A percentile compares a stretch with the other conserved stretches of the same genome.
Conservation (phyloP, 2,797 vertebrate genomes). For the Paedocypris micromegethes region DNA sequence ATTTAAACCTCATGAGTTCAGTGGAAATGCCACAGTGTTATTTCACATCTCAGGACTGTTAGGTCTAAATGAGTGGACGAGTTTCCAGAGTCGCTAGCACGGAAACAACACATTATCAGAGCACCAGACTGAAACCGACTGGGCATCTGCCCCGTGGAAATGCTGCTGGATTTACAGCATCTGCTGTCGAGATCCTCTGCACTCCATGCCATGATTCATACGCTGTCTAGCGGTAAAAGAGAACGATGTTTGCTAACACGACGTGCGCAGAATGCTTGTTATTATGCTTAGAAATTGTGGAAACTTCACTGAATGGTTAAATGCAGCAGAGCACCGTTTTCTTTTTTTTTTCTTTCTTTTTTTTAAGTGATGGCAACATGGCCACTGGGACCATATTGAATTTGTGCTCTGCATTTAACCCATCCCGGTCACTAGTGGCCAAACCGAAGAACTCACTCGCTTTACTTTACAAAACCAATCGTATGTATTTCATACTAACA, state of each 20-base stretch:
- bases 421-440: no score
- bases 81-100: slow-evolving; percentile 57
- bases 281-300: no score
- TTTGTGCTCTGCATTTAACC: no score
- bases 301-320: no score
- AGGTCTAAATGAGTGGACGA: slow-evolving; percentile 42
- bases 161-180: slow-evolving; percentile 68
- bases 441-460: no score
- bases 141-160: slow-evolving; percentile 64
- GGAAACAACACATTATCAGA: slow-evolving; percentile 64
- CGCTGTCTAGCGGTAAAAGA: slow-evolving; percentile 38
- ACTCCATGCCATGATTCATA: slow-evolving; percentile 56
- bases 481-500: no score
- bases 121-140: slow-evolving; percentile 68
- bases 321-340: no score
- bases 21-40: slow-evolving; percentile 42
- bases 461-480: no score
- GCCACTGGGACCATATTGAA: no score
- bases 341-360: no score
- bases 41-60: slow-evolving; percentile 55
- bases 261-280: slow-evolving; percentile 2
- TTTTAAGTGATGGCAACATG: no score
- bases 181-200: slow-evolving; percentile 58
- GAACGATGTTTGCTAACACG: slow-evolving; percentile 37
- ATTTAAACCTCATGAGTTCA: slow-evolving; percentile 22